Evolutionary conservation across 2,113 vertebrate genomes (phyloP).

Genomic region (Oncorhynchus masou): DNA sequence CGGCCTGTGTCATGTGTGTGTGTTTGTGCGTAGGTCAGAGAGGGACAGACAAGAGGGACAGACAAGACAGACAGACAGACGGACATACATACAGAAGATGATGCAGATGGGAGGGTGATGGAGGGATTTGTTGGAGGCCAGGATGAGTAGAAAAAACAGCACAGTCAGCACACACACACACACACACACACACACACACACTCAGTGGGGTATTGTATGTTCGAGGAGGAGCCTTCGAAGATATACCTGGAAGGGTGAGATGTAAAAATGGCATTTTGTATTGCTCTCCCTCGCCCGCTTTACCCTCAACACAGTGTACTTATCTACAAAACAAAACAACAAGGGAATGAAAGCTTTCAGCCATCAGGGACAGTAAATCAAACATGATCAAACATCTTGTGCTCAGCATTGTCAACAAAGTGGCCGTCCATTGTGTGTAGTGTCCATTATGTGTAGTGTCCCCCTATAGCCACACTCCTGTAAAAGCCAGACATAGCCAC

Average conservation of each 20-base stretch:
- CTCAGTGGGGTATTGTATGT: background rate
- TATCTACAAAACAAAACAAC: slow-evolving; percentile 80
- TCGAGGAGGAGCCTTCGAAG: background rate
- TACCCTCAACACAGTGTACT: slow-evolving; percentile 84
- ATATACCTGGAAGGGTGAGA: slow-evolving; percentile 81
- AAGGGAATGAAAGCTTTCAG: slow-evolving; percentile 68
- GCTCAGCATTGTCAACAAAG: background rate
- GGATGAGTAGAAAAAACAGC: slow-evolving; percentile 11
- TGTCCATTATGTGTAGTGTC: background rate
- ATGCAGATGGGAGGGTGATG: slow-evolving; percentile 32
- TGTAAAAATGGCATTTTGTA: slow-evolving; percentile 80
- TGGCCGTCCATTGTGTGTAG: background rate
- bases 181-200: slow-evolving; percentile 20
- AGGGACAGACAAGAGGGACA: slow-evolving; percentile 17
- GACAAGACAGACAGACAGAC: slow-evolving; percentile 8
- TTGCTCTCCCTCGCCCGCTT: slow-evolving; percentile 74
- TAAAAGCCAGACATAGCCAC: too few relatives aligned
- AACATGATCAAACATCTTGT: slow-evolving; percentile 56
- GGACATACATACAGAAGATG: slow-evolving; percentile 19
- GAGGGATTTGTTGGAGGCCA: background rate
- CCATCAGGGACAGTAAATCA: slow-evolving; percentile 69
- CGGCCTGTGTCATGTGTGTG: slow-evolving; percentile 48
- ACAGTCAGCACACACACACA: slow-evolving; percentile 21
- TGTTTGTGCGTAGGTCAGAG: background rate
- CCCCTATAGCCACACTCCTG: too few relatives aligned